Evolutionary conservation across 1,140 invertebrate genomes (phyloP), one percentile per base, ranked within the genome.

Genomic region (Drosophila bocki): DNA sequence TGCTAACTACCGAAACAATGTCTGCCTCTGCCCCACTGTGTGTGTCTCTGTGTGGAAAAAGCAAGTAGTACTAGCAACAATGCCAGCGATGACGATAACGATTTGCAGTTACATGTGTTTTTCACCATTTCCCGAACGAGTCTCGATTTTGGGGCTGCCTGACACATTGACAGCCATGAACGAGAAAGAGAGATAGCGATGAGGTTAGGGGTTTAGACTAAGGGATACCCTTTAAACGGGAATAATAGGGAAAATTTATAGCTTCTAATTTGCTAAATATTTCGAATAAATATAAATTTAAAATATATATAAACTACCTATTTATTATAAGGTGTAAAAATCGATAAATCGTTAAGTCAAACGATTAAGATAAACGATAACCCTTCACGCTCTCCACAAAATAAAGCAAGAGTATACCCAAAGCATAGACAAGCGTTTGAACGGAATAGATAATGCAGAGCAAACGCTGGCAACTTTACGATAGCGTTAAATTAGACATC

Each of bases 401-500:
- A 35, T 7, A 17, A 33, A 17, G 1, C 22, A 22, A 54, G 33
- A 8, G 56, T 59, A 19, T 42, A 22, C 12, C 7, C n/a, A 32
- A 12, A 13, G n/a, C n/a, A 29, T 7, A 6, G 42, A 6, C 17
- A 12, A 54, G 56, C 7, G 48, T 50, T 11, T n/a, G 26, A 63
- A 7, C 15, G 26, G 35, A 17, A 57, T 41, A 51, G 50, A 56
- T 69, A 48, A 42, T 71, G 33, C 37, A 70, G 50, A 62, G 80
- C 80, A 88, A 84, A 53, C 61, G 69, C 78, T 85, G 75, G 47
- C 78, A 85, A 85, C 75, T 72, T 82, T 79, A 58, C 81, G 85
- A 90, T 85, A 85, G 85, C 86, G 85, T 90, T 90, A 88, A 88
- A 88, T 88, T 88, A 88, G 85, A 88, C 85, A 88, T 90, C 85